Evolutionary conservation across 2,113 vertebrate genomes (phyloP).

Genomic region (Alethe castanea): DNA sequence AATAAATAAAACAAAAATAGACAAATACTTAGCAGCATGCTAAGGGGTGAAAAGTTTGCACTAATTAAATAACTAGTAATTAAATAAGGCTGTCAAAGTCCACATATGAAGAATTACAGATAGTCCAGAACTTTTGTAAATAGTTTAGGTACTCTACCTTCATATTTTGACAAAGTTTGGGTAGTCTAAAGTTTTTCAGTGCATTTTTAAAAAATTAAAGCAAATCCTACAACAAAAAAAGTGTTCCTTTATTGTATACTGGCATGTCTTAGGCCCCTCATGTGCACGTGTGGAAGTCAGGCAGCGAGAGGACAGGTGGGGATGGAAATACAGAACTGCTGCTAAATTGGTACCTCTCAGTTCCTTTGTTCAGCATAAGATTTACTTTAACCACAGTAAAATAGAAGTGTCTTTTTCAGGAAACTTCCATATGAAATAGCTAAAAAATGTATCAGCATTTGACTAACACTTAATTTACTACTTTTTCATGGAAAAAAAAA

Average conservation of each 20-base stretch:
- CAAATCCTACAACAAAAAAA: not conserved
- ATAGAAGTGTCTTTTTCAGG: not conserved
- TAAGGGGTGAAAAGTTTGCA: not conserved
- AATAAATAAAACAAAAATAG: conserved; percentile 55
- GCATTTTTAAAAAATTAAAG: not conserved
- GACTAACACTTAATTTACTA: not conserved
- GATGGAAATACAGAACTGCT: not conserved
- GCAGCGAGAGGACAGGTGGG: not conserved
- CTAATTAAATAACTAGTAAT: conserved; percentile 16
- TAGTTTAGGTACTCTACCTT: not conserved
- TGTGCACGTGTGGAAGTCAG: not conserved
- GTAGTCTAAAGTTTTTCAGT: not conserved
- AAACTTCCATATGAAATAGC: not conserved
- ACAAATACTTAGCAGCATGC: not conserved
- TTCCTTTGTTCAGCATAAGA: conserved; percentile 2
- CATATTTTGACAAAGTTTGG: not conserved
- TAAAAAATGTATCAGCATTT: not conserved
- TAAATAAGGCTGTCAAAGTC: not conserved
- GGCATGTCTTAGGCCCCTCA: accelerated
- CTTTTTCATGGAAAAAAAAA: not conserved
- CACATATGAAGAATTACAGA: not conserved
- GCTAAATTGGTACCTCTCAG: not conserved
- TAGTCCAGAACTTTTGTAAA: not conserved
- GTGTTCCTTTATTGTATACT: not conserved
- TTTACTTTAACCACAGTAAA: not conserved